phyloP scores from a whole-genome alignment of 2,113 vertebrate species.

The Sphyrna mokarran region DNA sequence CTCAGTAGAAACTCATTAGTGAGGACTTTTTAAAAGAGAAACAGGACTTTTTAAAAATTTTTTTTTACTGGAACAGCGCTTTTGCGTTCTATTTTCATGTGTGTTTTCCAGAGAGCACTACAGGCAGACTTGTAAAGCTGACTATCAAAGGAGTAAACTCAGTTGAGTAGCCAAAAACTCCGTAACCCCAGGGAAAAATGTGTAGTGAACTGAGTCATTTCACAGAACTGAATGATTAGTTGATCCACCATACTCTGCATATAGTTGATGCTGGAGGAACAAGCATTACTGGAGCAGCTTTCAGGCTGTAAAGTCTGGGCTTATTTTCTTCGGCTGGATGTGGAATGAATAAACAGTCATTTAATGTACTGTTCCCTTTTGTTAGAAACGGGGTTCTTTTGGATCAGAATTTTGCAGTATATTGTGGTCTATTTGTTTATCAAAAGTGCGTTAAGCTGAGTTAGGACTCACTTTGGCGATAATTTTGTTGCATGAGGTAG shows the following conservation, averaged over 20 bases:
- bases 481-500: too few species aligned
- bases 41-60: background rate
- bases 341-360: background rate
- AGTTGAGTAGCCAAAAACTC: background rate
- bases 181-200: background rate
- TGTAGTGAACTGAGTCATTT: background rate
- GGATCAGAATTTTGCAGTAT: background rate
- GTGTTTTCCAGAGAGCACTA: background rate
- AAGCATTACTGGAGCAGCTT: background rate
- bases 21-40: background rate
- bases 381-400: background rate
- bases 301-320: background rate
- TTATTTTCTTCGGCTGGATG: background rate
- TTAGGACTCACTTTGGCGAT: background rate
- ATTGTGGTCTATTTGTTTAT: background rate
- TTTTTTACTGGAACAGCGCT: background rate
- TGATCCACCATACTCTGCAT: background rate
- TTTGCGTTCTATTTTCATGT: background rate
- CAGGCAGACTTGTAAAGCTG: background rate
- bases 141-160: background rate
- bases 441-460: background rate
- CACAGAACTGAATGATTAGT: background rate
- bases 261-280: background rate
- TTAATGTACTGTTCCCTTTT: background rate
- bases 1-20: background rate